Evolutionary conservation across 1,140 invertebrate genomes (phyloP).

Genomic region (Tribolium castaneum): DNA sequence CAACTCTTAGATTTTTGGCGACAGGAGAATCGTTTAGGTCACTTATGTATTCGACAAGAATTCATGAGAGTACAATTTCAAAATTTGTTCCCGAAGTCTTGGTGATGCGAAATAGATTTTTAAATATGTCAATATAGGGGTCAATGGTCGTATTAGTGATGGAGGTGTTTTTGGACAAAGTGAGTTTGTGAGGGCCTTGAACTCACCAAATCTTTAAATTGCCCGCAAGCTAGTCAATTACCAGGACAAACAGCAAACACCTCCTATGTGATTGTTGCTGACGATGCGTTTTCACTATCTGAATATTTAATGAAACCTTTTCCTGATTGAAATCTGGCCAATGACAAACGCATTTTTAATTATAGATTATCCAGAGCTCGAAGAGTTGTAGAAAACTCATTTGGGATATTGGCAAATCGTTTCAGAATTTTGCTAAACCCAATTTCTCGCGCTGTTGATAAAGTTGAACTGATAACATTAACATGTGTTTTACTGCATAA

Average conservation of each 20-base stretch:
- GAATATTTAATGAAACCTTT: constrained; percentile 63
- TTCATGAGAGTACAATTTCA: constrained; percentile 52
- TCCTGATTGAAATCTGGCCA: constrained; percentile 54
- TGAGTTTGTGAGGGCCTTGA: not conserved
- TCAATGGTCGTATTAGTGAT: constrained; percentile 18
- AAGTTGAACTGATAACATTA: too few species aligned
- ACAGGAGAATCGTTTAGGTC: constrained; percentile 52
- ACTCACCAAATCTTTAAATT: not conserved
- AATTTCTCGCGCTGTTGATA: too few species aligned
- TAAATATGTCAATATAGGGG: not conserved
- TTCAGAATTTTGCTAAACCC: not conserved
- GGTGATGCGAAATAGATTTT: constrained; percentile 8
- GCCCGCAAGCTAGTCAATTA: not conserved
- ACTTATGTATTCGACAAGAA: constrained; percentile 50
- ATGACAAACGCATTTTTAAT: constrained; percentile 64
- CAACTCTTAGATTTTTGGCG: constrained; percentile 55
- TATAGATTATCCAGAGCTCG: constrained; percentile 63
- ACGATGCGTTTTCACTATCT: constrained; percentile 65
- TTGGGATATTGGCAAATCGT: constrained; percentile 57
- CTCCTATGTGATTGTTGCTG: constrained; percentile 56
- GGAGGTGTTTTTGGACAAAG: not conserved
- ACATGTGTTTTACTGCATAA: too few species aligned
- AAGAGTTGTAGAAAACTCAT: constrained; percentile 62
- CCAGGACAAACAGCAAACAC: not conserved
- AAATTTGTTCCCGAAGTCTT: constrained; percentile 52